Evolutionary conservation across 2,797 vertebrate genomes (phyloP), one percentile per base, ranked within the genome.

Genomic region (Muscicapa striata): DNA sequence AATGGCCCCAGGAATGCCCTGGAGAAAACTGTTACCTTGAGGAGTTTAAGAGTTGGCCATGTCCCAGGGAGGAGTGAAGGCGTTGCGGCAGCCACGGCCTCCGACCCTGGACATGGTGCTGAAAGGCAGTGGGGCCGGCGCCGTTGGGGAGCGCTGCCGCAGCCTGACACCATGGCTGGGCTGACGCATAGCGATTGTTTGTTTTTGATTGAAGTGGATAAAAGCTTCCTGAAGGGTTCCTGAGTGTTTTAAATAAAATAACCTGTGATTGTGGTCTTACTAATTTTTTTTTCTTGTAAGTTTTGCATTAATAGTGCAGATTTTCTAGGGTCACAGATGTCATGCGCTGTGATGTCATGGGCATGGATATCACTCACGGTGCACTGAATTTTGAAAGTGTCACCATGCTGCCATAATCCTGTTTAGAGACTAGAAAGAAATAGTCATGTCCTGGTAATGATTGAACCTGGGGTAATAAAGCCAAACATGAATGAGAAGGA

Each of bases 361-460:
- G 6, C 1, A 5, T 38, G 24, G n/a, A 3, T 49, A 12, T 52
- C 10, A 9, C 10, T 38, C 0, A 0, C 0, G 4, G 11, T 57
- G 43, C 41, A 24, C 10, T 40, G 40, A 23, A 15, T 61, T 83
- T 77, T 64, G 18, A n/a, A 41, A 80, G 34, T 1, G 0, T 49
- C 38, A 14, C 55, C 3, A 0, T n/a, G 26, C 63, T 91, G 49
- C 57, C 7, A 1, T 70, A 49, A 67, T 52, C 22, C 27, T 57
- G 8, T 67, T 89, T 20, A 49, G 61, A 62, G 20, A 40, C 22
- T n/a, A 36, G 30, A 55, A 87, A 46, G 3, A 81, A 82, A 30
- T 15, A 24, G 40, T 34, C n/a, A 23, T 2, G 5, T 75, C 29
- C 27, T 20, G 10, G 6, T 69, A 72, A 24, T 32, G 29, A 11